Evolutionary conservation across 2,113 vertebrate genomes (phyloP).

Genomic region (Rhea pennata): DNA sequence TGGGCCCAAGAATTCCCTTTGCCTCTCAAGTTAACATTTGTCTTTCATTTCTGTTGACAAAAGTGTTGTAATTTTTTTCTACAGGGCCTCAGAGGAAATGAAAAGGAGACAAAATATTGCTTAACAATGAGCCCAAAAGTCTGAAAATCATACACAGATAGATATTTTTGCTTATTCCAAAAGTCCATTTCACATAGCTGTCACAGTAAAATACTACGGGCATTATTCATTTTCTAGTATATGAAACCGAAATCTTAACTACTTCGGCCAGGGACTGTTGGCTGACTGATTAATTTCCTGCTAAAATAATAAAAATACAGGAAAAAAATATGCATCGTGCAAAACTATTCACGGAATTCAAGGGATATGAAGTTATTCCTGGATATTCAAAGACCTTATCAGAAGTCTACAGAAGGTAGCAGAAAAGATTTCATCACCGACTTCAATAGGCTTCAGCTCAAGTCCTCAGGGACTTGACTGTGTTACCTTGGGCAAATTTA

Average conservation of each 20-base stretch:
- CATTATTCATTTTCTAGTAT: not conserved
- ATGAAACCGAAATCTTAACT: not conserved
- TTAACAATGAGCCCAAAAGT: not conserved
- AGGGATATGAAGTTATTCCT: not conserved
- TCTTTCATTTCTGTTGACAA: slow-evolving; percentile 37
- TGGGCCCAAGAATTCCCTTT: slow-evolving; percentile 8
- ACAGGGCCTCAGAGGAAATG: slow-evolving; percentile 13
- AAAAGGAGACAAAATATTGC: slow-evolving; percentile 15
- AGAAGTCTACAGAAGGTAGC: not conserved
- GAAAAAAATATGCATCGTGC: not conserved
- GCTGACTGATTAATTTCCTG: not conserved
- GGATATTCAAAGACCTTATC: not conserved
- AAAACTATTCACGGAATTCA: not conserved
- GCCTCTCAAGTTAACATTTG: slow-evolving; percentile 11
- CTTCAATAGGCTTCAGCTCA: not conserved
- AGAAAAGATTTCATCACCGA: not conserved
- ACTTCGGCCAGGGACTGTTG: not conserved
- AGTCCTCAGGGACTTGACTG: not conserved
- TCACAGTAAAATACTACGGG: not conserved
- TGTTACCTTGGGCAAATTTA: not conserved
- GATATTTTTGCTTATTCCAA: slow-evolving; percentile 34
- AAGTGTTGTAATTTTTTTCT: slow-evolving; percentile 8
- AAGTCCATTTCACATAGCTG: not conserved
- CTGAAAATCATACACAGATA: not conserved
- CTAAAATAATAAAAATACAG: not conserved